phyloP scores from a whole-genome alignment of 2,888 invertebrate genomes.

The Xestoiulus laeticollis region DNA sequence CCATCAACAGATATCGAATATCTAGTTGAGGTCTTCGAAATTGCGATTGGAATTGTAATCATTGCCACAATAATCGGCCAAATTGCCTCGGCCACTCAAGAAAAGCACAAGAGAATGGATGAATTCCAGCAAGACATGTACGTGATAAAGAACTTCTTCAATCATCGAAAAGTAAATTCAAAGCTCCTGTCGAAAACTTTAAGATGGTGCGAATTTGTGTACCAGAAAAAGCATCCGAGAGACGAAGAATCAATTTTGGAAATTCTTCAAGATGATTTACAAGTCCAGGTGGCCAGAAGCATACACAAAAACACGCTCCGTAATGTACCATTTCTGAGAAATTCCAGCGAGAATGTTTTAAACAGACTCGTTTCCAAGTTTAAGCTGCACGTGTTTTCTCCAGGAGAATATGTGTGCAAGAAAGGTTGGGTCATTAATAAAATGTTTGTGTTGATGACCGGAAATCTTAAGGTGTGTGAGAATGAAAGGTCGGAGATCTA shows the following conservation, averaged over 20 bases:
- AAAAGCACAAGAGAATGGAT: background rate
- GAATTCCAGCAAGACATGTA: background rate
- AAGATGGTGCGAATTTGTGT: background rate
- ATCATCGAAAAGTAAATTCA: background rate
- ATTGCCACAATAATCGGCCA: background rate
- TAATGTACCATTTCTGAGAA: background rate
- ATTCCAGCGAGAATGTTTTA: background rate
- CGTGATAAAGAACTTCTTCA: background rate
- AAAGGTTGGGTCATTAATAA: background rate
- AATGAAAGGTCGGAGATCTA: background rate
- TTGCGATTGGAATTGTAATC: background rate
- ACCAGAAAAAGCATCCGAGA: background rate
- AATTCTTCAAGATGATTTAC: background rate
- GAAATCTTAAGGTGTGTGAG: background rate
- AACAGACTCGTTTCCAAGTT: background rate
- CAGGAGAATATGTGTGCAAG: background rate
- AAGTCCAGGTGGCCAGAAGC: background rate
- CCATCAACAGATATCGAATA: background rate
- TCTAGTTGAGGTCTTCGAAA: background rate
- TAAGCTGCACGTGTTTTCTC: background rate
- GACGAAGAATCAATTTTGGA: background rate
- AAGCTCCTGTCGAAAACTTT: background rate
- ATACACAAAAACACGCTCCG: background rate
- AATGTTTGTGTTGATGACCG: background rate
- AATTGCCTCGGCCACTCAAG: background rate